These are phyloP conservation scores for Pseudopodoces humilis DNA, from an alignment of 2,113 vertebrate genomes.

Conservation along the genomic window DNA sequence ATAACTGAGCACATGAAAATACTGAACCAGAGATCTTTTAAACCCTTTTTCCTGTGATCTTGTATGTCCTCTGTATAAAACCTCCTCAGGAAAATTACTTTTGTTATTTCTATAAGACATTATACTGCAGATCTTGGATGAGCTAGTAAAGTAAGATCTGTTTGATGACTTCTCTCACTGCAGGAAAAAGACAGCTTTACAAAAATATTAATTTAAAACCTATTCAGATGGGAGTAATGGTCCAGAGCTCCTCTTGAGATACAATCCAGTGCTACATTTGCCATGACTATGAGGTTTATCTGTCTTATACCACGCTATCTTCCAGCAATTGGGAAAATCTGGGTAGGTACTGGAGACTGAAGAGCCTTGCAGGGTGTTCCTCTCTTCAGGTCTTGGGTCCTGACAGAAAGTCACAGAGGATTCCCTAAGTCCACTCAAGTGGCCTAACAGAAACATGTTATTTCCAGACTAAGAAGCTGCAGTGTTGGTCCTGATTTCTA, in stretches of 20 bases:
- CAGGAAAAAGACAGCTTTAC: background rate
- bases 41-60: background rate
- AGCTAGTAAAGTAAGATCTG: background rate
- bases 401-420: background rate
- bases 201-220: background rate
- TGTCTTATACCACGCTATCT: background rate
- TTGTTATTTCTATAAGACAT: background rate
- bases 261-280: background rate
- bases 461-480: background rate
- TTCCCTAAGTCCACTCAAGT: background rate
- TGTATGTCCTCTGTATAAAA: background rate
- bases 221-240: background rate
- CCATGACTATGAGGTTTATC: background rate
- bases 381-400: background rate
- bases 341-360: background rate
- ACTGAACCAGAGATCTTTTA: background rate
- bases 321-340: background rate
- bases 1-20: background rate
- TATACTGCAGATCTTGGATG: background rate
- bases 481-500: background rate
- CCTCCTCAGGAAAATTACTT: background rate
- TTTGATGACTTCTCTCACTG: background rate
- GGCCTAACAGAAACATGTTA: background rate
- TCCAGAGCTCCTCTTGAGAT: background rate
- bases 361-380: background rate